Percentiles rank a stretch among this genome's conserved stretches.
phyloP scores from a whole-genome alignment of 2,888 invertebrate genomes.

The Antitype chi region DNA sequence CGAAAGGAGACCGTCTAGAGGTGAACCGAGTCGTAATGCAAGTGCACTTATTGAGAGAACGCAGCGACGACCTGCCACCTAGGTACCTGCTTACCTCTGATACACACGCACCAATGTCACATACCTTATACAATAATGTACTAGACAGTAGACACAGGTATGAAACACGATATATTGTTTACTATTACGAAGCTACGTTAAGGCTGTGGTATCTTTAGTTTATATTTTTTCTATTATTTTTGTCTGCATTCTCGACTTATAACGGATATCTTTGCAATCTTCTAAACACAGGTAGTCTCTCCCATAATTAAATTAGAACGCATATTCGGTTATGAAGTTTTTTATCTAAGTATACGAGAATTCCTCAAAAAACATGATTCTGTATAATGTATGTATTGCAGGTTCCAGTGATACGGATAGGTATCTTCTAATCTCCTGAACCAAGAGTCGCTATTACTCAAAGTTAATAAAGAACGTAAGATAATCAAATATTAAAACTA shows the following conservation, averaged over 20 bases:
- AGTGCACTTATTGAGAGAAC: constrained; percentile 67
- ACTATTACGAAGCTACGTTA: constrained; percentile 10
- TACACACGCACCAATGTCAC: constrained; percentile 42
- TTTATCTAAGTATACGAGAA: background rate
- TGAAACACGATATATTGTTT: constrained; percentile 15
- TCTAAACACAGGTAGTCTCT: background rate
- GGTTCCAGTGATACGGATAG: constrained; percentile 7
- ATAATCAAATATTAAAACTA: constrained; percentile 1
- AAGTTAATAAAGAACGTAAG: background rate
- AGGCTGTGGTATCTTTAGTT: background rate
- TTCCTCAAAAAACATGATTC: background rate
- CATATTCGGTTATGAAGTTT: background rate
- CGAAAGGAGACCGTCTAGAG: constrained; percentile 82
- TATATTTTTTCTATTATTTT: constrained; percentile 1
- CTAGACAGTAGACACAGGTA: background rate
- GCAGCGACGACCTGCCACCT: constrained; percentile 41
- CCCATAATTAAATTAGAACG: constrained; percentile 6
- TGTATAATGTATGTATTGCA: background rate
- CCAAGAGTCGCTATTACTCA: background rate
- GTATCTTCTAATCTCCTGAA: background rate
- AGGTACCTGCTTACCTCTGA: constrained; percentile 15
- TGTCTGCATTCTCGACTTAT: background rate
- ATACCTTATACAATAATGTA: constrained; percentile 8
- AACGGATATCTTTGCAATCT: background rate
- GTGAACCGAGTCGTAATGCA: constrained; percentile 81